Conservation (phyloP, 1,140 invertebrate genomes). For the Anoplolepis gracilipes region DNA sequence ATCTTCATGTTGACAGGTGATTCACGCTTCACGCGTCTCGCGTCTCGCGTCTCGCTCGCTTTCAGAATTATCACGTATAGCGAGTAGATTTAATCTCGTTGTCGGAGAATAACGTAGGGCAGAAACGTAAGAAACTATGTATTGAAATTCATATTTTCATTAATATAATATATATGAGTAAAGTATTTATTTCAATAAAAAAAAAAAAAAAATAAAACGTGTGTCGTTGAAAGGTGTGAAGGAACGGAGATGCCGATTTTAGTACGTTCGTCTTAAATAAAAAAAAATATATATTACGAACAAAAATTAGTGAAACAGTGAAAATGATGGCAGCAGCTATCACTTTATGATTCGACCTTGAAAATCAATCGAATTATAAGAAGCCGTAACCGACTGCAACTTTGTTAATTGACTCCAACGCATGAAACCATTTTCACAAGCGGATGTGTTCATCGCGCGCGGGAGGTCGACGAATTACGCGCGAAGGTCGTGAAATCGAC, state of each 20-base stretch:
- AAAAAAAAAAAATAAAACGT: too few species aligned
- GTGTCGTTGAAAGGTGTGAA: not conserved
- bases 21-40: not conserved
- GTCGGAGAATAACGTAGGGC: not conserved
- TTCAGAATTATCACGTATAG: not conserved
- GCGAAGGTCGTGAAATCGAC: conserved; percentile 27
- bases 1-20: not conserved
- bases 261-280: not conserved
- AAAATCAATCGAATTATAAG: not conserved
- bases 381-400: too few species aligned
- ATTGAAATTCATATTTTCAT: not conserved
- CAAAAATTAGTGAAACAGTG: not conserved
- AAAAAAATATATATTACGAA: too few species aligned
- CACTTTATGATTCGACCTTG: not conserved
- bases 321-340: not conserved
- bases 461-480: conserved; percentile 24
- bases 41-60: too few species aligned
- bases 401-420: conserved; percentile 2
- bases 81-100: not conserved
- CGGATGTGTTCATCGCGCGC: not conserved
- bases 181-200: not conserved
- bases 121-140: not conserved
- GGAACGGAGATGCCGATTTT: not conserved
- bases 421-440: not conserved
- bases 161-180: not conserved